A percentile compares a stretch with the other conserved stretches of the same genome.
phyloP scores from a whole-genome alignment of 2,113 vertebrate species.

The Melanerpes aurifrons region DNA sequence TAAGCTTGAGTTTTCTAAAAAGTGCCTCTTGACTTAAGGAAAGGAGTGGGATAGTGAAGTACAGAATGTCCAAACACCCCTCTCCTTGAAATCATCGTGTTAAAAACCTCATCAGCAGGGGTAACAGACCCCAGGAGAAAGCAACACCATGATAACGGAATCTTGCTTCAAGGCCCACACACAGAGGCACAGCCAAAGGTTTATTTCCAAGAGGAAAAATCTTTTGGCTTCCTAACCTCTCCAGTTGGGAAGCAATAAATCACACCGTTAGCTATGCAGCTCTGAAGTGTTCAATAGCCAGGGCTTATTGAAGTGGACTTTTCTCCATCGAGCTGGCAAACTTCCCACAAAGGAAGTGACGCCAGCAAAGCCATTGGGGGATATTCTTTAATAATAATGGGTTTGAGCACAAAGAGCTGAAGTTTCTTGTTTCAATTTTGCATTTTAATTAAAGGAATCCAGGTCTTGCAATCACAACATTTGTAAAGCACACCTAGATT shows the following conservation, averaged over 20 bases:
- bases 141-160: not conserved
- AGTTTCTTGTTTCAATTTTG: not conserved
- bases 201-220: not conserved
- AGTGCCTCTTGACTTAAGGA: not conserved
- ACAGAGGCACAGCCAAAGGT: not conserved
- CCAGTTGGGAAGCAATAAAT: not conserved
- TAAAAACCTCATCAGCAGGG: not conserved
- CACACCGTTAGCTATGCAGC: not conserved
- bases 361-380: not conserved
- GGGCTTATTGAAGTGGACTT: not conserved
- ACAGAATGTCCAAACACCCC: not conserved
- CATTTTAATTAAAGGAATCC: not conserved
- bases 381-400: not conserved
- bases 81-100: not conserved
- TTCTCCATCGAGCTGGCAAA: not conserved
- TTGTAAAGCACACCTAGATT: not conserved
- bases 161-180: not conserved
- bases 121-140: not conserved
- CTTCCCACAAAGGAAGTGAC: not conserved
- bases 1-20: not conserved
- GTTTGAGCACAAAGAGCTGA: not conserved
- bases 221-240: conserved; percentile 29
- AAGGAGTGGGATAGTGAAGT: not conserved
- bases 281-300: not conserved
- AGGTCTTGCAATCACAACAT: not conserved